These are phyloP conservation scores for Drosophila truncata DNA, from an alignment of 1,140 invertebrate species.

Conservation along the genomic window DNA sequence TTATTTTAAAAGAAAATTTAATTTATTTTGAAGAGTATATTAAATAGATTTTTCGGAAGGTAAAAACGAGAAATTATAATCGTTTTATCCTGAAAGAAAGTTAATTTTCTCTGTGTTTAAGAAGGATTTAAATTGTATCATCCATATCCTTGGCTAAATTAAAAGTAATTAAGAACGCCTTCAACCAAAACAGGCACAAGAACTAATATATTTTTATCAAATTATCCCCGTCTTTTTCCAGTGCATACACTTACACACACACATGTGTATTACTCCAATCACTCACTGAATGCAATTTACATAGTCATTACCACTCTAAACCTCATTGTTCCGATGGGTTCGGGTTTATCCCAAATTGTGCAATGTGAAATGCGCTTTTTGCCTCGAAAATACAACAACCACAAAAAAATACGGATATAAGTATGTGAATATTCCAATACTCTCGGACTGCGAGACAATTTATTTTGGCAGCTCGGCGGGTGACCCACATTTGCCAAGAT, in stretches of 20 bases:
- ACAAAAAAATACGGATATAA: constrained; percentile 1
- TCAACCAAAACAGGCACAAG: not conserved
- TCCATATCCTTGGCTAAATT: not conserved
- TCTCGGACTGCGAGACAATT: constrained; percentile 54
- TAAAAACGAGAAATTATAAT: not conserved
- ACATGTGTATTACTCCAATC: constrained; percentile 1
- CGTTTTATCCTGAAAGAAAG: not conserved
- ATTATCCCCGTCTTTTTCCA: too few species aligned
- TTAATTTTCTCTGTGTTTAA: not conserved
- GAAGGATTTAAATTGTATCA: not conserved
- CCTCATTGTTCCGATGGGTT: constrained; percentile 55
- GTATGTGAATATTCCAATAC: constrained; percentile 33
- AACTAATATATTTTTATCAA: too few species aligned
- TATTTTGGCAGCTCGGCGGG: constrained; percentile 71
- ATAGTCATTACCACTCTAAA: constrained; percentile 38
- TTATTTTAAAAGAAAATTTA: not conserved
- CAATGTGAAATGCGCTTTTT: constrained; percentile 51
- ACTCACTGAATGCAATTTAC: constrained; percentile 27
- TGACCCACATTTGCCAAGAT: constrained; percentile 35
- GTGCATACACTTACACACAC: not conserved
- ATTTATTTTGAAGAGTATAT: not conserved
- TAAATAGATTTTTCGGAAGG: not conserved
- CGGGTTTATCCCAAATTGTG: constrained; percentile 68
- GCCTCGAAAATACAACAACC: constrained; percentile 13
- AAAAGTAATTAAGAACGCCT: too few species aligned